phyloP scores from a whole-genome alignment of 2,113 vertebrate species.

The Vanacampus margaritifer region DNA sequence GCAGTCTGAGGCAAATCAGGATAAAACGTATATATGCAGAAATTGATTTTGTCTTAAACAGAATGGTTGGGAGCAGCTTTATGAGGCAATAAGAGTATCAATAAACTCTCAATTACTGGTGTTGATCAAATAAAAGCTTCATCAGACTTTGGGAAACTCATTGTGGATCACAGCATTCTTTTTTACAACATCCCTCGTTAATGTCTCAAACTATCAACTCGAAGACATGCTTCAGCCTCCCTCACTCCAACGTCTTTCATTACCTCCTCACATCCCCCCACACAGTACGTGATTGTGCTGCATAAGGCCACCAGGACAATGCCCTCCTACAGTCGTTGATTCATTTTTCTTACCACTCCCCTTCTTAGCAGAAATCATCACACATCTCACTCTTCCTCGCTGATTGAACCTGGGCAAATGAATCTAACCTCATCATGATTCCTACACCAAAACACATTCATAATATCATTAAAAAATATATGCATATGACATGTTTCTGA shows the following conservation, averaged over 20 bases:
- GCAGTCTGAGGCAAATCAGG: too few species aligned
- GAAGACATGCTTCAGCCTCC: neutral
- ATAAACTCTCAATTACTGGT: constrained; percentile 9
- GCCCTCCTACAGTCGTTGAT: constrained; percentile 8
- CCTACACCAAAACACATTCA: too few species aligned
- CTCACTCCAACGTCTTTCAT: constrained; percentile 8
- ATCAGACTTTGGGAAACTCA: neutral
- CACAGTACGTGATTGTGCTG: constrained; percentile 4
- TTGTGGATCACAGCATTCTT: neutral
- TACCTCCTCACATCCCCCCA: constrained; percentile 1
- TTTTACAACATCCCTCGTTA: neutral
- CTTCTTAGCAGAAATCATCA: constrained; percentile 1
- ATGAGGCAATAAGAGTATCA: constrained; percentile 10
- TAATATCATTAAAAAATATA: too few species aligned
- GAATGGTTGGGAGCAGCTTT: neutral
- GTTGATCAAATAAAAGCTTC: constrained; percentile 12
- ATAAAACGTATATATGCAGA: too few species aligned
- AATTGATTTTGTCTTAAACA: neutral
- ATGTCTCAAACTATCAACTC: constrained; percentile 8
- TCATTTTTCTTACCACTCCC: constrained; percentile 14
- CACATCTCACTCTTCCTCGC: constrained; percentile 17
- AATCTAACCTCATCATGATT: neutral
- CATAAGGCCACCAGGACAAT: constrained; percentile 9
- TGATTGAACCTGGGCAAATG: neutral
- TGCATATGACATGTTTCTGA: too few species aligned